These are phyloP conservation scores for Xylophagus ater DNA, from an alignment of 2,888 invertebrate species.

Conservation along the genomic window DNA sequence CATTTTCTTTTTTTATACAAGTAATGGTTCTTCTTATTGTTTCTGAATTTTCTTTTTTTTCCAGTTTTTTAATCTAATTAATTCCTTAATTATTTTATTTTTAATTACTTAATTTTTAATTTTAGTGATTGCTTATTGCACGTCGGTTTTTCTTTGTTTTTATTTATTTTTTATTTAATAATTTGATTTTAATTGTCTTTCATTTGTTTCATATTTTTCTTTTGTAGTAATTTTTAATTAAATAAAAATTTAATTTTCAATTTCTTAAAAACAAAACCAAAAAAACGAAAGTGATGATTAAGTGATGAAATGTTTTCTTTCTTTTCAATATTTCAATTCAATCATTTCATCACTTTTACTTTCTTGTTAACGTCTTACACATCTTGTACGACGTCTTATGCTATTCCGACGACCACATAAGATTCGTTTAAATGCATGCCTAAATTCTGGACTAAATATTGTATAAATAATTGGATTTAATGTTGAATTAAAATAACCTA, in stretches of 20 bases:
- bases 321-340: conserved; percentile 11
- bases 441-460: conserved; percentile 82
- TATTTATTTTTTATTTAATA: too few species aligned
- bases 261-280: too few species aligned
- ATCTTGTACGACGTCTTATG: conserved; percentile 12
- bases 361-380: conserved; percentile 13
- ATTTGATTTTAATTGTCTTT: too few species aligned
- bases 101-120: conserved; percentile 1
- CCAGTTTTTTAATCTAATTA: too few species aligned
- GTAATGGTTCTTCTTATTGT: too few species aligned
- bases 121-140: conserved; percentile 9
- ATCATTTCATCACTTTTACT: conserved; percentile 12
- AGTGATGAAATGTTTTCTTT: too few species aligned
- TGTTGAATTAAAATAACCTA: conserved; percentile 83
- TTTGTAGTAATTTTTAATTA: too few species aligned
- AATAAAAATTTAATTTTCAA: too few species aligned
- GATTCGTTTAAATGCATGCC: conserved; percentile 87
- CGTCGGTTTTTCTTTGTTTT: not conserved
- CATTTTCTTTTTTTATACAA: too few species aligned
- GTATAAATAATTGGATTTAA: conserved; percentile 85
- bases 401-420: conserved; percentile 34
- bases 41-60: too few species aligned
- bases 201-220: too few species aligned
- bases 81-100: not conserved
- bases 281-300: too few species aligned